Evolutionary conservation across 2,888 invertebrate genomes (phyloP).

Genomic region (Agrypnus murinus): DNA sequence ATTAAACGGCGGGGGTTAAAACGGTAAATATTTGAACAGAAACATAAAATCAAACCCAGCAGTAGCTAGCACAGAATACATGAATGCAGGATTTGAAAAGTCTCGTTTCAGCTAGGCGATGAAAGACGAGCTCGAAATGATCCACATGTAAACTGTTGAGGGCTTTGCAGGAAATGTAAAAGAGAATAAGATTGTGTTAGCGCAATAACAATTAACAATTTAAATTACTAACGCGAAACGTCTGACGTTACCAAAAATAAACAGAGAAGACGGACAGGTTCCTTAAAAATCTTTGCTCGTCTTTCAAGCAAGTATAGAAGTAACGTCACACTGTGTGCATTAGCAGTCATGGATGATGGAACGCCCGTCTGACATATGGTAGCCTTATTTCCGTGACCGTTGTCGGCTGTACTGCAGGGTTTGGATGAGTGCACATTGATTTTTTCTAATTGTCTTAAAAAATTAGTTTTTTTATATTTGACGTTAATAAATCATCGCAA

Average conservation of each 20-base stretch:
- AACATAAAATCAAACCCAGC: background rate
- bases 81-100: background rate
- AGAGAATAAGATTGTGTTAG: background rate
- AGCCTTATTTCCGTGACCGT: slow-evolving; percentile 36
- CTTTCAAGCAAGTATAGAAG: slow-evolving; percentile 43
- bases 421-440: too few species aligned
- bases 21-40: slow-evolving; percentile 26
- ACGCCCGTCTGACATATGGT: slow-evolving; percentile 45
- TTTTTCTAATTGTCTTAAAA: too few species aligned
- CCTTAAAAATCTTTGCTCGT: slow-evolving; percentile 46
- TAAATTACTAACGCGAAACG: slow-evolving; percentile 13
- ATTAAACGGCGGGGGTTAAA: slow-evolving; percentile 36
- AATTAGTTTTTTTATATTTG: too few species aligned
- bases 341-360: slow-evolving; percentile 42
- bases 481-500: too few species aligned
- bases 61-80: background rate
- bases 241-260: slow-evolving; percentile 48
- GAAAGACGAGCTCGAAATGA: slow-evolving; percentile 11
- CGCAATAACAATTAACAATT: background rate
- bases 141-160: slow-evolving; percentile 3
- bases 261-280: slow-evolving; percentile 45
- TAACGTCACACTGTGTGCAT: slow-evolving; percentile 45
- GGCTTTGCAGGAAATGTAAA: background rate
- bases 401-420: slow-evolving; percentile 4
- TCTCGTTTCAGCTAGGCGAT: background rate